Conservation (phyloP, 2,797 vertebrate genomes). For the Lagodon rhomboides region DNA sequence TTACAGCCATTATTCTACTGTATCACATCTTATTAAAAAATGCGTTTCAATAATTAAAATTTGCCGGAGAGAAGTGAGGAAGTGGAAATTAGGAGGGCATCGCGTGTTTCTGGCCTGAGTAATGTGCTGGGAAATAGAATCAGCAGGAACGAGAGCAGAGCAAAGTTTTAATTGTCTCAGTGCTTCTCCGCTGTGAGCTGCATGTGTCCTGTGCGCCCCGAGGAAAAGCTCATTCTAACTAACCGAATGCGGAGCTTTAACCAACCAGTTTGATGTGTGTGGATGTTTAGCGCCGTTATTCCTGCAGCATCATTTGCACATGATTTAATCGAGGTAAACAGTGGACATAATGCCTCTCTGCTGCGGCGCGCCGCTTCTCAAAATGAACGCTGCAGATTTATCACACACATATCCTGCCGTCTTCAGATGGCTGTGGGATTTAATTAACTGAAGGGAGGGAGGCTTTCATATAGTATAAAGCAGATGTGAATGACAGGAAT, state of each 20-base stretch:
- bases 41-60: conserved; percentile 10
- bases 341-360: conserved; percentile 22
- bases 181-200: conserved; percentile 25
- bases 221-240: background rate
- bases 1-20: conserved; percentile 9
- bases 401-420: conserved; percentile 12
- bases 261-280: background rate
- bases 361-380: conserved; percentile 10
- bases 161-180: conserved; percentile 24
- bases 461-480: conserved; percentile 31
- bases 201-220: background rate
- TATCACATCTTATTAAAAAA: conserved; percentile 9
- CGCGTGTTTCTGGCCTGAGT: background rate
- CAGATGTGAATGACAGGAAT: conserved; percentile 47
- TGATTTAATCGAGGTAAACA: conserved; percentile 30
- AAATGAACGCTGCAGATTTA: conserved; percentile 41
- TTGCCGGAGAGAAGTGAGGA: background rate
- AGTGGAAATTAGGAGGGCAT: background rate
- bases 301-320: conserved; percentile 20
- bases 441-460: conserved; percentile 48
- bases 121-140: conserved; percentile 4
- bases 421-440: conserved; percentile 48
- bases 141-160: background rate
- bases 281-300: background rate
- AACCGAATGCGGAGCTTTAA: conserved; percentile 4